Base-by-base conservation (phyloP, 2,888 invertebrate genomes). In the Lymantria dispar region DNA sequence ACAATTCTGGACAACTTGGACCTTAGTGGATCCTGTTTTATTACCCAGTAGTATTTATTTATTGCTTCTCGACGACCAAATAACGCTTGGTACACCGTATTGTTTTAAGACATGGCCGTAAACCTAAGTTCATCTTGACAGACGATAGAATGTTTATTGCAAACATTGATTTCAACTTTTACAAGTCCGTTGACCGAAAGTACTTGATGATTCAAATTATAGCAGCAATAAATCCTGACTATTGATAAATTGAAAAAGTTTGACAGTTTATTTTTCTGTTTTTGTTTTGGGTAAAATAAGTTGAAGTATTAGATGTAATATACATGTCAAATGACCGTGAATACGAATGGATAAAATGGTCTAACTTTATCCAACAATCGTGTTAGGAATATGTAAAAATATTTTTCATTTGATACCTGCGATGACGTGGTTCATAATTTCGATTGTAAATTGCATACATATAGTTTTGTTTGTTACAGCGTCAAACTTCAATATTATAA, bases 41-140 rank as follows among this genome's bases (percentile, higher is more conserved):
- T 58, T 48, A 7, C 52, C 3, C 40, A 31, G 50, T 49, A 57
- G 50, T 57, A 60, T 33, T 33, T 33, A 33, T 58, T 54, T 33
- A 33, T 58, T 54, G 53, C 57, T 60, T 58, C 49, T 52, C 48
- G 47, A 68, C 57, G 48, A 60, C 62, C 58, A 57, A 62, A 54
- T 68, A 60, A 65, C 56, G 55, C 45, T 52, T 47, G 52, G 46
- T 46, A 52, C 50, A 56, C 54, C 53, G 48, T 53, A 41, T 14
- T 15, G 54, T 65, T 68, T 65, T 68, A 68, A 67, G 53, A 55
- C 51, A 43, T 45, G 50, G 54, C 56, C 53, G 68, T 78, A 78
- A 80, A 79, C 54, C 66, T 66, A 69, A 74, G 66, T 76, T 73
- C 70, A 70, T 70, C 73, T 75, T 73, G 71, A 72, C 68, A 71